These are phyloP conservation scores for Ptychochromis oligacanthus DNA, from an alignment of 2,113 vertebrate species.

Conservation along the genomic window DNA sequence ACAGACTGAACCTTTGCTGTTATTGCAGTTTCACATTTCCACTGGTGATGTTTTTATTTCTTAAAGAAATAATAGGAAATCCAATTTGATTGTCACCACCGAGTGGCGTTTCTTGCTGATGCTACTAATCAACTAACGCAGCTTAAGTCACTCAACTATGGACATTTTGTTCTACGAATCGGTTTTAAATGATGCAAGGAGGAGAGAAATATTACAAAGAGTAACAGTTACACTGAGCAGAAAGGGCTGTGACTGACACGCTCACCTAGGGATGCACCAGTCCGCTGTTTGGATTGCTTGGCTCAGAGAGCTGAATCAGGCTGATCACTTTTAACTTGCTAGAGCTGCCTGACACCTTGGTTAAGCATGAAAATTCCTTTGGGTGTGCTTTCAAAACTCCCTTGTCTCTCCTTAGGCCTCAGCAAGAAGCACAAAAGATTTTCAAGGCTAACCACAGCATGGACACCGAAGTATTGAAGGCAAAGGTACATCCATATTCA, in stretches of 20 bases:
- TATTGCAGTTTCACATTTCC: background rate
- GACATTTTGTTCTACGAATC: background rate
- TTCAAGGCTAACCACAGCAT: slow-evolving; percentile 91
- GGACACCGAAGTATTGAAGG: slow-evolving; percentile 91
- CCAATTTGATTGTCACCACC: background rate
- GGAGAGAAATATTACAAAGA: background rate
- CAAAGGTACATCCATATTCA: slow-evolving; percentile 81
- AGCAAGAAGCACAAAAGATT: slow-evolving; percentile 94
- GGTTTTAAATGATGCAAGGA: background rate
- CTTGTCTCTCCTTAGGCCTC: slow-evolving; percentile 78
- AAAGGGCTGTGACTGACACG: no score
- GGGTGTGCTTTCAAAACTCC: no score
- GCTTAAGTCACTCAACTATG: background rate
- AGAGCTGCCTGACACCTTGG: no score
- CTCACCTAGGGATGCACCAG: background rate
- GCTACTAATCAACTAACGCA: background rate
- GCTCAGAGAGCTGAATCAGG: background rate
- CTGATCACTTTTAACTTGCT: background rate
- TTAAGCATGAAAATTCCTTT: no score
- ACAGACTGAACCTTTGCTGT: rapidly evolving
- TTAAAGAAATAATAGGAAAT: background rate
- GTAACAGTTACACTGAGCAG: background rate
- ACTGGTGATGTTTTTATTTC: background rate
- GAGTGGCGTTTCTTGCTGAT: background rate
- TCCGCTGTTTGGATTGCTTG: background rate